Conservation (phyloP, 1,140 invertebrate genomes). For the Oncopeltus fasciatus region DNA sequence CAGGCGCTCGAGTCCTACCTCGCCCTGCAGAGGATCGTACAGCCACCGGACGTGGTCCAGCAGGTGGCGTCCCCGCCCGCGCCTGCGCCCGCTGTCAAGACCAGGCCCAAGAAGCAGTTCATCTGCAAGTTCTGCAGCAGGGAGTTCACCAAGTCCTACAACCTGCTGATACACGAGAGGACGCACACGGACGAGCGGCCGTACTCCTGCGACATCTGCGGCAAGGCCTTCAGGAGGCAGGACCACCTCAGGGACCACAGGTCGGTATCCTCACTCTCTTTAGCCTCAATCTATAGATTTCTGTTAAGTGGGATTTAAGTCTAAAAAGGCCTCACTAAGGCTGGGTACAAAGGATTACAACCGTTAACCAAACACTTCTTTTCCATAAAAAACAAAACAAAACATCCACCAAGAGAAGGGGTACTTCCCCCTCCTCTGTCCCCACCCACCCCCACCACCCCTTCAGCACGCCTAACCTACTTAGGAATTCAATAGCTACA, state of each 20-base stretch:
- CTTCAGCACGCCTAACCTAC: too few relatives aligned
- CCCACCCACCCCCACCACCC: too few relatives aligned
- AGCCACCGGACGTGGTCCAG: conserved; percentile 34
- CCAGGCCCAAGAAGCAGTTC: conserved; percentile 54
- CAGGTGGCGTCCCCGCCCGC: conserved; percentile 39
- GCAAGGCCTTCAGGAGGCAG: conserved; percentile 49
- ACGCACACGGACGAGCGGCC: conserved; percentile 96
- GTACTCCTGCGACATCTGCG: conserved; percentile 93
- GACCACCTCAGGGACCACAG: conserved; percentile 37
- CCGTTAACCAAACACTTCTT: too few relatives aligned
- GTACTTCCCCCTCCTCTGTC: too few relatives aligned
- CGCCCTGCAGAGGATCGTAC: conserved; percentile 52
- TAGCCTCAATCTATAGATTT: background rate
- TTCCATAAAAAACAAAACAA: too few relatives aligned
- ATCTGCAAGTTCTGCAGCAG: conserved; percentile 89
- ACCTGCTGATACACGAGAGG: conserved; percentile 89
- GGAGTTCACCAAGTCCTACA: conserved; percentile 96
- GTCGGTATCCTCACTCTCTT: conserved; percentile 28
- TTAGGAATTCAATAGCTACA: too few relatives aligned
- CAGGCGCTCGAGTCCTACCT: conserved; percentile 71
- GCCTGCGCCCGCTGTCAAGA: conserved; percentile 30
- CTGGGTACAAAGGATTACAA: background rate
- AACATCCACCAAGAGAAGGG: too few relatives aligned
- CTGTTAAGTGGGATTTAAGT: background rate
- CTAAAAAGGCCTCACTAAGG: background rate